phyloP scores from a whole-genome alignment of 2,113 vertebrate genomes.

The Cyphomyrus discorhynchus region DNA sequence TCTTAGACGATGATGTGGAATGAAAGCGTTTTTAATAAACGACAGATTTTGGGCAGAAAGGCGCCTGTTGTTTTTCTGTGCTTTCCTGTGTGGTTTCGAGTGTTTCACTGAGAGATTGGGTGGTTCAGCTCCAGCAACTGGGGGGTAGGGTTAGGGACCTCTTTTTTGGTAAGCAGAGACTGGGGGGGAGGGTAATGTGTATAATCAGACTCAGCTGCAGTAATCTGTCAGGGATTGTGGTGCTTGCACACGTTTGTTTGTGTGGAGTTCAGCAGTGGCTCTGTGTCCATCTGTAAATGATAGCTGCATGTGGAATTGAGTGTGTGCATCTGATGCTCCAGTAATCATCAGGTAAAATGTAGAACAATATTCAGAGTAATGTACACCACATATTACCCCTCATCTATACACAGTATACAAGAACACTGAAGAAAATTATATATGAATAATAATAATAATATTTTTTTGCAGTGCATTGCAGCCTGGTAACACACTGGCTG shows the following conservation, averaged over 20 bases:
- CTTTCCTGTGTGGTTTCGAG: background rate
- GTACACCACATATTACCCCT: background rate
- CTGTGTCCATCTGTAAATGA: slow-evolving; percentile 14
- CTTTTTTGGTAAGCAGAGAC: slow-evolving; percentile 47
- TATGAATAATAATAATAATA: background rate
- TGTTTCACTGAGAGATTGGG: background rate
- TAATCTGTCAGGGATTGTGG: slow-evolving; percentile 30
- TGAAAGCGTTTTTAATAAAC: slow-evolving; percentile 61
- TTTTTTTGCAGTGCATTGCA: background rate
- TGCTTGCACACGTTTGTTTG: slow-evolving; percentile 17
- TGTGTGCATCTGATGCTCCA: background rate
- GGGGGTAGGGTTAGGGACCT: slow-evolving; percentile 45
- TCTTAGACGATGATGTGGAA: slow-evolving; percentile 42
- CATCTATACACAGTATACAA: background rate
- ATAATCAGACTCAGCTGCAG: slow-evolving; percentile 16
- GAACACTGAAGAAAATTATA: background rate
- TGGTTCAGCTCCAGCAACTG: slow-evolving; percentile 43
- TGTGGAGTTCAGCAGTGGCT: slow-evolving; percentile 15
- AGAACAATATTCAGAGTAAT: background rate
- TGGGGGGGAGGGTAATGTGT: slow-evolving; percentile 20
- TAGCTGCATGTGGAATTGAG: background rate
- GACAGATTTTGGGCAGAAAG: slow-evolving; percentile 39
- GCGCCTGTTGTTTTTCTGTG: background rate
- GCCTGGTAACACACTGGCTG: slow-evolving; percentile 38
- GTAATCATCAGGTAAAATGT: background rate